Percentiles rank a stretch among this genome's conserved stretches.
Conservation (phyloP, 2,797 vertebrate genomes). For the Australoheros facetus region DNA sequence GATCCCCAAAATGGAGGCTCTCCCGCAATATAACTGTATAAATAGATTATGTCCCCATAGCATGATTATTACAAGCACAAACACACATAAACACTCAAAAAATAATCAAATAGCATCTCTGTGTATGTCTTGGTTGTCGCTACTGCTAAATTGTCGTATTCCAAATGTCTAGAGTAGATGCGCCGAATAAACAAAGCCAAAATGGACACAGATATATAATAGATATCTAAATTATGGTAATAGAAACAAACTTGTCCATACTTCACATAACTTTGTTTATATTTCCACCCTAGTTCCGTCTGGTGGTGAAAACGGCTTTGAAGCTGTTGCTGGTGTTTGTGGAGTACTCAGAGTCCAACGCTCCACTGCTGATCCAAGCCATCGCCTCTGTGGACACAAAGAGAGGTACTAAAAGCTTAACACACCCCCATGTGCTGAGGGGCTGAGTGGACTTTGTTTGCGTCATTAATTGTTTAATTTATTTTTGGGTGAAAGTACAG, state of each 20-base stretch:
- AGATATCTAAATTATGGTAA: too few relatives aligned
- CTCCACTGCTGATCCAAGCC: conserved; percentile 86
- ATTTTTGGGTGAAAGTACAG: neutral
- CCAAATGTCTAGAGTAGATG: neutral
- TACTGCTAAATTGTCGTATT: neutral
- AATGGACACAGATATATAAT: too few relatives aligned
- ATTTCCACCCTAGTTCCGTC: conserved; percentile 85
- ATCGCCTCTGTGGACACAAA: conserved; percentile 84
- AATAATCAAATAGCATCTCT: neutral
- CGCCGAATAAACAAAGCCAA: too few relatives aligned
- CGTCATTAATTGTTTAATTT: neutral
- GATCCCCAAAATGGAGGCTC: conserved; percentile 1
- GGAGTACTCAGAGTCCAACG: conserved; percentile 92
- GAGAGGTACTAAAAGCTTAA: conserved; percentile 78
- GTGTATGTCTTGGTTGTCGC: neutral
- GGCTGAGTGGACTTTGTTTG: neutral
- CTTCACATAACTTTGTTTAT: neutral
- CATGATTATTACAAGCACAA: neutral
- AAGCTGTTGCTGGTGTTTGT: conserved; percentile 95
- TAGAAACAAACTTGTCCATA: neutral
- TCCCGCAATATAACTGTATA: neutral
- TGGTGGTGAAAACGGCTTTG: conserved; percentile 93
- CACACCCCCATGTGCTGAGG: neutral
- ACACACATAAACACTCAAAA: neutral
- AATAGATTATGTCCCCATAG: neutral